These are phyloP conservation scores for Paguma larvata DNA, from an alignment of 2,797 vertebrate genomes.

Conservation along the genomic window DNA sequence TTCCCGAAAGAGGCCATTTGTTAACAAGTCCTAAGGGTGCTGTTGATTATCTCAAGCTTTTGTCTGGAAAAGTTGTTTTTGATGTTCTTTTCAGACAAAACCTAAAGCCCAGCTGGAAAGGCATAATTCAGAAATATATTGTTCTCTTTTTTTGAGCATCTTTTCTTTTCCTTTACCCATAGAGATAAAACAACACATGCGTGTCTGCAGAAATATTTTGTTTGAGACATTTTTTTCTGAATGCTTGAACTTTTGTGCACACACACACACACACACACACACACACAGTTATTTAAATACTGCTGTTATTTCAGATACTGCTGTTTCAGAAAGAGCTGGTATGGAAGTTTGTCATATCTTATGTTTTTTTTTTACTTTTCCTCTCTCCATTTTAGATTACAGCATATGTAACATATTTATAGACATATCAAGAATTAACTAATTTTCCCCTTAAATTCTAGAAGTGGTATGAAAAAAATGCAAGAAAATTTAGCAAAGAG, in stretches of 20 bases:
- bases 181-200: slow-evolving; percentile 17
- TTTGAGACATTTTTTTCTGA: not conserved
- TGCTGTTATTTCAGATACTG: slow-evolving; percentile 30
- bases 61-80: not conserved
- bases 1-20: not conserved
- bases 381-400: not conserved
- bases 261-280: not conserved
- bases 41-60: slow-evolving; percentile 8
- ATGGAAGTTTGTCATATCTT: not conserved
- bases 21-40: not conserved
- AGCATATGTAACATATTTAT: not conserved
- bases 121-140: slow-evolving; percentile 47
- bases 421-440: not conserved
- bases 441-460: not conserved
- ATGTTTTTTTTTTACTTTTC: not conserved
- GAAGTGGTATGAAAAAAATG: not conserved
- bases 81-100: slow-evolving; percentile 55
- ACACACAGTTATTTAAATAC: not conserved
- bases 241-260: not conserved
- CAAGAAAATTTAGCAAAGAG: not conserved
- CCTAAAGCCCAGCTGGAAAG: slow-evolving; percentile 19
- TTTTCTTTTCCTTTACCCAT: not conserved
- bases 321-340: not conserved
- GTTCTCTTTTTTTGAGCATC: not conserved
- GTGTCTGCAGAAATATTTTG: slow-evolving; percentile 24